Percentiles rank a stretch among this genome's conserved stretches.
phyloP scores from a whole-genome alignment of 2,797 vertebrate genomes.

The Chanos chanos region DNA sequence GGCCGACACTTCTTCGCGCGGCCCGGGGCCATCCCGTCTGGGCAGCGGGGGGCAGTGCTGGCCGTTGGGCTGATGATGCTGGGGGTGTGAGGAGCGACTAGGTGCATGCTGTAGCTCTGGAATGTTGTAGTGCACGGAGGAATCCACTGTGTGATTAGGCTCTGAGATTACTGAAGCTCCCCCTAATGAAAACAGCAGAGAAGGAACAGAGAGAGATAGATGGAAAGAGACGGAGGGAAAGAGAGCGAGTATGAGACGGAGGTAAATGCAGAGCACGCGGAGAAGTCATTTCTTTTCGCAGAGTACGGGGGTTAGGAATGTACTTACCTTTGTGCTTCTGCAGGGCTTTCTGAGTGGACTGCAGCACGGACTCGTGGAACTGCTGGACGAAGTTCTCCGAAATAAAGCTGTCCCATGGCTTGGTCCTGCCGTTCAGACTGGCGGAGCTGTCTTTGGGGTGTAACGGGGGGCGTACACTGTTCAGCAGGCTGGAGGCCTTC shows the following conservation, averaged over 20 bases:
- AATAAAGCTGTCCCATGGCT: slow-evolving; percentile 91
- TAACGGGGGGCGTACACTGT: slow-evolving; percentile 79
- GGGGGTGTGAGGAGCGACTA: slow-evolving; percentile 61
- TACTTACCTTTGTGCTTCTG: slow-evolving; percentile 97
- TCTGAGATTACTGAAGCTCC: slow-evolving; percentile 73
- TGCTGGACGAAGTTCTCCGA: slow-evolving; percentile 96
- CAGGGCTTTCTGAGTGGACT: slow-evolving; percentile 96
- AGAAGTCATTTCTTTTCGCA: too few species aligned
- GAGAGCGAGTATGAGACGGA: not conserved
- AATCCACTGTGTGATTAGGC: slow-evolving; percentile 85
- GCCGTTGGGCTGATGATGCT: slow-evolving; percentile 75
- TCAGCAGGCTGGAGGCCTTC: slow-evolving; percentile 85
- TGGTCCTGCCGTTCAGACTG: slow-evolving; percentile 87
- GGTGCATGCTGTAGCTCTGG: slow-evolving; percentile 86
- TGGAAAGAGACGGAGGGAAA: not conserved
- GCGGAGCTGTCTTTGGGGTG: slow-evolving; percentile 82
- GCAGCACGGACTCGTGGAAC: slow-evolving; percentile 96
- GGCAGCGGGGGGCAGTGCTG: slow-evolving; percentile 49
- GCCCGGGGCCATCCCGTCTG: slow-evolving; percentile 46
- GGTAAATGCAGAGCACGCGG: too few species aligned
- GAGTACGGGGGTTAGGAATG: too few species aligned
- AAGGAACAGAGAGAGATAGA: too few species aligned
- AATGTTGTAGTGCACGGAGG: slow-evolving; percentile 97
- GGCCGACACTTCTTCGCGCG: slow-evolving; percentile 67
- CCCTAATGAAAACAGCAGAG: slow-evolving; percentile 67